Evolutionary conservation across 2,888 invertebrate genomes (phyloP).

Genomic region (Drosophila stalkeri): DNA sequence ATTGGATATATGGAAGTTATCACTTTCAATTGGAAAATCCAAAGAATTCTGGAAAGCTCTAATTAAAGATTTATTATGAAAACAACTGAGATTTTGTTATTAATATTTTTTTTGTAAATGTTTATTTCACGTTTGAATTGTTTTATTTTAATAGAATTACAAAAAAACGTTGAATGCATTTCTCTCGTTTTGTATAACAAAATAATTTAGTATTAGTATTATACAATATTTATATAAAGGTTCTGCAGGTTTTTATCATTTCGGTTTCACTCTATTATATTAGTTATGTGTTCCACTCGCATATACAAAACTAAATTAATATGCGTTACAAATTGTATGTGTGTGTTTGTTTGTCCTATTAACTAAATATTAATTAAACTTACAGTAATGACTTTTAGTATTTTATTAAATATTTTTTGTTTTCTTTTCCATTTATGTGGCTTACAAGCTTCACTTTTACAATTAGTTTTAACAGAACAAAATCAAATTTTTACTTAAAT

Average conservation of each 20-base stretch:
- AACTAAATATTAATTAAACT: slow-evolving; percentile 82
- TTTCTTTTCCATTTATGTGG: slow-evolving; percentile 46
- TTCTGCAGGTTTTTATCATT: slow-evolving; percentile 51
- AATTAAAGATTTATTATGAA: neutral
- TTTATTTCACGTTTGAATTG: slow-evolving; percentile 76
- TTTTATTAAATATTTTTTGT: slow-evolving; percentile 78
- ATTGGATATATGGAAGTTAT: neutral
- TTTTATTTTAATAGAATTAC: slow-evolving; percentile 79
- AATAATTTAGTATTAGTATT: slow-evolving; percentile 85
- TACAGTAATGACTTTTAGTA: slow-evolving; percentile 85
- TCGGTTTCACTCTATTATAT: slow-evolving; percentile 45
- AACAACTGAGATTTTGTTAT: slow-evolving; percentile 50
- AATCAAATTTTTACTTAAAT: slow-evolving; percentile 59
- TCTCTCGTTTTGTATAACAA: slow-evolving; percentile 79
- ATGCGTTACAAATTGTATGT: slow-evolving; percentile 76
- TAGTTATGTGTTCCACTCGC: slow-evolving; percentile 63
- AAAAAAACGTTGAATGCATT: slow-evolving; percentile 75
- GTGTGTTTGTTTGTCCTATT: slow-evolving; percentile 58
- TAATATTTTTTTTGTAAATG: slow-evolving; percentile 73
- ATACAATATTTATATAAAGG: slow-evolving; percentile 83
- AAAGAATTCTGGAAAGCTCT: neutral
- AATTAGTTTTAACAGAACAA: slow-evolving; percentile 78
- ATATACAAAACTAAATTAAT: slow-evolving; percentile 76
- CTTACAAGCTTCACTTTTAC: slow-evolving; percentile 62
- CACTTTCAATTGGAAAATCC: neutral